These are phyloP conservation scores for Actenoides lindsayi DNA, from an alignment of 2,113 vertebrate species.

Conservation along the genomic window DNA sequence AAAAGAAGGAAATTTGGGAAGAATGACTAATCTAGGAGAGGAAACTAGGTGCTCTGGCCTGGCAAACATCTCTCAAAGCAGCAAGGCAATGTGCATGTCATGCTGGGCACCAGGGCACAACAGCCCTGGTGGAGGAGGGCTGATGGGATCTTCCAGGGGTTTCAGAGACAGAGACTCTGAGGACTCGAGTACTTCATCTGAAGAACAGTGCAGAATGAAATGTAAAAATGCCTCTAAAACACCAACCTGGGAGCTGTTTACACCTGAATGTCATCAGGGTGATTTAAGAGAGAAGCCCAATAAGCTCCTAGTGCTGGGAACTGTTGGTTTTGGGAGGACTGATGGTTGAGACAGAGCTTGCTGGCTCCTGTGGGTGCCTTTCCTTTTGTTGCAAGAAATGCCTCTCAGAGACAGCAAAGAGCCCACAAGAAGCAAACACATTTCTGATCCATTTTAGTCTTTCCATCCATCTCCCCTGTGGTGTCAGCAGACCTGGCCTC, in stretches of 20 bases:
- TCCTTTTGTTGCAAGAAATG: background rate
- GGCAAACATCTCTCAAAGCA: background rate
- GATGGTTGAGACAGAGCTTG: background rate
- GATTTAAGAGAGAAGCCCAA: background rate
- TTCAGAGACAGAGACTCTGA: background rate
- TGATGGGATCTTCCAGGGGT: background rate
- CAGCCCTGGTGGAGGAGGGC: background rate
- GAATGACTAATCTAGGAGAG: constrained; percentile 47
- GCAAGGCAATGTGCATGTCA: rapidly evolving
- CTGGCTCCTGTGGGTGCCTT: background rate
- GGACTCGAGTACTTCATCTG: background rate
- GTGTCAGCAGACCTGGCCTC: background rate
- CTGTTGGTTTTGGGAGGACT: background rate
- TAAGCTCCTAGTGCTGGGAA: background rate
- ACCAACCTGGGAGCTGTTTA: background rate
- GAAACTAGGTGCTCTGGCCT: constrained; percentile 19
- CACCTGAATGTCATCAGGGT: background rate
- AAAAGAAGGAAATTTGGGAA: constrained; percentile 74
- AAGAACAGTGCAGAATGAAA: background rate
- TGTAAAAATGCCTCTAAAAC: background rate
- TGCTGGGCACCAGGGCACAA: background rate
- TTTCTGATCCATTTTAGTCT: background rate
- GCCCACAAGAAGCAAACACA: background rate
- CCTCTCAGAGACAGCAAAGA: background rate
- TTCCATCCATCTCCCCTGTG: background rate